phyloP scores from a whole-genome alignment of 2,797 vertebrate genomes.

The Cuculus canorus region DNA sequence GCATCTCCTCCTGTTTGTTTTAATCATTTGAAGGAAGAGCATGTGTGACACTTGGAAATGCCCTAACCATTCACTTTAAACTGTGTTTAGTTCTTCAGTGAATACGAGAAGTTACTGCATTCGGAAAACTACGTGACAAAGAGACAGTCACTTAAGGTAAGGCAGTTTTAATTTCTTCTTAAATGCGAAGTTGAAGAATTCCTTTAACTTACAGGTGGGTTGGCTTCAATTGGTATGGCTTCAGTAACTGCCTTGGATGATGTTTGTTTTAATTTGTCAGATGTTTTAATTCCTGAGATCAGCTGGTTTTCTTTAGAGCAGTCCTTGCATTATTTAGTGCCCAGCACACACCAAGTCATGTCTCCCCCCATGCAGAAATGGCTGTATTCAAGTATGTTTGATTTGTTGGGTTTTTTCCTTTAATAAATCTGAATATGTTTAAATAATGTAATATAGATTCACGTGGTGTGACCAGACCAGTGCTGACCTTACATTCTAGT shows the following conservation, averaged over 20 bases:
- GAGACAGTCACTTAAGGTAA: constrained; percentile 96
- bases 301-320: neutral
- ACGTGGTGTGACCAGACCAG: neutral
- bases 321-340: neutral
- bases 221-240: neutral
- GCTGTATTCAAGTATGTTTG: neutral
- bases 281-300: neutral
- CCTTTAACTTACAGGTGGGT: neutral
- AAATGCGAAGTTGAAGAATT: neutral
- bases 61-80: constrained; percentile 43
- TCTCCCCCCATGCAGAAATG: neutral
- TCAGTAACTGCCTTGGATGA: neutral
- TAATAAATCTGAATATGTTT: neutral
- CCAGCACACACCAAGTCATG: neutral
- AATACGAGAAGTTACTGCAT: constrained; percentile 97
- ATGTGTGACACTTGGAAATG: neutral
- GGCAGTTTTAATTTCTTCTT: neutral
- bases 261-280: neutral
- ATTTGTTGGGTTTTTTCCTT: neutral
- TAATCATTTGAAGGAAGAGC: neutral
- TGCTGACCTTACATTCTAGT: neutral
- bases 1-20: neutral
- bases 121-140: constrained; percentile 99
- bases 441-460: neutral
- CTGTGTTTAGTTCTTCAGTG: constrained; percentile 90